Conservation (phyloP, 2,797 vertebrate genomes). For the Lutjanus campechanus region DNA sequence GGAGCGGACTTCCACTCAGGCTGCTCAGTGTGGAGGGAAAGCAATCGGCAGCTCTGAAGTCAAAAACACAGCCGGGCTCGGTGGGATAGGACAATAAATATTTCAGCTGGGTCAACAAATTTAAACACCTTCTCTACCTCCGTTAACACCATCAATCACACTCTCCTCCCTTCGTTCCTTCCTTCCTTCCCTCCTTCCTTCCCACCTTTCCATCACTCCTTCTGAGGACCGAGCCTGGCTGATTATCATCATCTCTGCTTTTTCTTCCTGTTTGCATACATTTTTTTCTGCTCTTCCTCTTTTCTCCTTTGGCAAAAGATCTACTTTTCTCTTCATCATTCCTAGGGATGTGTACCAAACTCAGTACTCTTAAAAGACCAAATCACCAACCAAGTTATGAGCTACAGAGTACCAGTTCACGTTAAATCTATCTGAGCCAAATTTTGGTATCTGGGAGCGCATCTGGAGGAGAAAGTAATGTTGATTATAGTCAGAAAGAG, state of each 20-base stretch:
- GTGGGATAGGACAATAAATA: slow-evolving; percentile 30
- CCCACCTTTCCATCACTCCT: not conserved
- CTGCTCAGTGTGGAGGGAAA: slow-evolving; percentile 16
- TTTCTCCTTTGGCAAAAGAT: not conserved
- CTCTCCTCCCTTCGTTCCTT: not conserved
- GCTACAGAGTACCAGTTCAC: too few species aligned
- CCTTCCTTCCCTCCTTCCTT: not conserved
- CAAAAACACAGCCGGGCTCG: slow-evolving; percentile 25
- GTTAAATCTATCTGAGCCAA: too few species aligned
- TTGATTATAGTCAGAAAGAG: too few species aligned
- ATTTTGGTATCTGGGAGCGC: too few species aligned
- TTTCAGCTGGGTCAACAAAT: slow-evolving; percentile 56
- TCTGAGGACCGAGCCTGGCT: not conserved
- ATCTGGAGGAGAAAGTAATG: too few species aligned
- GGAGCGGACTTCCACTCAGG: slow-evolving; percentile 42
- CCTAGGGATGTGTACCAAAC: too few species aligned
- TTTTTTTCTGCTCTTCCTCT: not conserved
- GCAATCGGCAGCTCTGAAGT: not conserved
- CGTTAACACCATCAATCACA: slow-evolving; percentile 7
- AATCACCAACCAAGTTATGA: too few species aligned
- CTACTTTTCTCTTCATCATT: not conserved
- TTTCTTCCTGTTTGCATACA: not conserved
- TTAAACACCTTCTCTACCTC: slow-evolving; percentile 36
- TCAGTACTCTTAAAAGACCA: too few species aligned
- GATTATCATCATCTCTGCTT: not conserved